Base-by-base conservation (phyloP, 53 echinoderm and acorn worm genomes). In the Echinarachnius parma region DNA sequence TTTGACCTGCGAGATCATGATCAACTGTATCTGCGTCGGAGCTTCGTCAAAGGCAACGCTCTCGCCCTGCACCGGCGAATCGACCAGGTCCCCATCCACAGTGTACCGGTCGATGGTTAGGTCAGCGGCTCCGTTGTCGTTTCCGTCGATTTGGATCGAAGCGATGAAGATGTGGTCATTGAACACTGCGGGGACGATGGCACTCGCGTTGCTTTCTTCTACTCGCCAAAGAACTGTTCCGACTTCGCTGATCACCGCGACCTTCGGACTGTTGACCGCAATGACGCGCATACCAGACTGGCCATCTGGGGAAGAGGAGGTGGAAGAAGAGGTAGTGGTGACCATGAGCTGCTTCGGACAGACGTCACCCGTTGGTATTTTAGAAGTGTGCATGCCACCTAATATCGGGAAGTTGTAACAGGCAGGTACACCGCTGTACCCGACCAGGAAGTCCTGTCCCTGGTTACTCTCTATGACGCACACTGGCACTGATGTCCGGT, bases 391-490 rank as follows among this genome's bases (percentile, higher is more conserved):
- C 37, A 56, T 56, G n/a, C 46, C 74, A 16, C 74, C 74, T 26
- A 45, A 56, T 16, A 44, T 19, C 0, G 74, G 57, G 23, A 56
- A 72, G 27, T n/a, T 42, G 29, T 72, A 72, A 57, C 74, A 72
- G 15, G 57, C 74, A 16, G 74, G 7, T 11, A 35, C 32, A 16
- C 19, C 57, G 42, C 28, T 72, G 42, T 36, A 72, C 4, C 26
- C 30, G 27, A 72, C 57, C 20, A 72, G 74, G 28, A 25, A 37
- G 28, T 54, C 44, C 7, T 15, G 37, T 5, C 74, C 44, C 24
- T 54, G 26, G 5, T 55, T 72, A n/a, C n/a, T n/a, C n/a, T n/a
- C n/a, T n/a, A n/a, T n/a, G 55, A 72, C 56, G 74, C 74, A 72
- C 3, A 57, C 57, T 2, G 74, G 74, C n/a, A 72, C 21, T 1